Conservation (phyloP, 1,140 invertebrate genomes). For the Tenebrio molitor region DNA sequence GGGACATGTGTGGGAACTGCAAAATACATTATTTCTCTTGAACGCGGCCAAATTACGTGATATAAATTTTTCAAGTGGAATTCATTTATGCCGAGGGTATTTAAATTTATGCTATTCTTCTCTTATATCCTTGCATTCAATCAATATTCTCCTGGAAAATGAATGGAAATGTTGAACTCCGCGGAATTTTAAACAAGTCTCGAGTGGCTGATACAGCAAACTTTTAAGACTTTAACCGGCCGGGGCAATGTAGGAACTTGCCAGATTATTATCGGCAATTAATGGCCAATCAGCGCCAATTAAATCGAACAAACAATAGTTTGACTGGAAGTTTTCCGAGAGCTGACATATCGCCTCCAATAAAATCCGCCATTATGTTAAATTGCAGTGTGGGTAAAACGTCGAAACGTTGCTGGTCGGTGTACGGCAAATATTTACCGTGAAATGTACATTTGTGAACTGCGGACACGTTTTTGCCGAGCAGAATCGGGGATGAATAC, state of each 20-base stretch:
- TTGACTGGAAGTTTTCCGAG: too few relatives aligned
- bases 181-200: conserved; percentile 30
- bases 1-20: background rate
- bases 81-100: conserved; percentile 9
- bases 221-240: conserved; percentile 17
- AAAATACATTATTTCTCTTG: background rate
- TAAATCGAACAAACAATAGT: too few relatives aligned
- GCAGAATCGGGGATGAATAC: conserved; percentile 26
- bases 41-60: conserved; percentile 8
- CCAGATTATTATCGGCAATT: background rate
- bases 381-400: conserved; percentile 25
- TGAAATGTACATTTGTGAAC: conserved; percentile 39
- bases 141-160: conserved; percentile 25
- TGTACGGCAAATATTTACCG: conserved; percentile 36
- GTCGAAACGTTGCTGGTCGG: background rate
- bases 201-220: conserved; percentile 17
- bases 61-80: conserved; percentile 13
- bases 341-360: conserved; percentile 8
- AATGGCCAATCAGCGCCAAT: background rate
- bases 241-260: background rate
- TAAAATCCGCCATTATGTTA: background rate
- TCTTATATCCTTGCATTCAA: conserved; percentile 15
- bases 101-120: conserved; percentile 34
- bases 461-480: conserved; percentile 31
- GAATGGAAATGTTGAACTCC: conserved; percentile 32